These are phyloP conservation scores for Cydia pomonella DNA, from an alignment of 1,140 invertebrate species.

Conservation along the genomic window DNA sequence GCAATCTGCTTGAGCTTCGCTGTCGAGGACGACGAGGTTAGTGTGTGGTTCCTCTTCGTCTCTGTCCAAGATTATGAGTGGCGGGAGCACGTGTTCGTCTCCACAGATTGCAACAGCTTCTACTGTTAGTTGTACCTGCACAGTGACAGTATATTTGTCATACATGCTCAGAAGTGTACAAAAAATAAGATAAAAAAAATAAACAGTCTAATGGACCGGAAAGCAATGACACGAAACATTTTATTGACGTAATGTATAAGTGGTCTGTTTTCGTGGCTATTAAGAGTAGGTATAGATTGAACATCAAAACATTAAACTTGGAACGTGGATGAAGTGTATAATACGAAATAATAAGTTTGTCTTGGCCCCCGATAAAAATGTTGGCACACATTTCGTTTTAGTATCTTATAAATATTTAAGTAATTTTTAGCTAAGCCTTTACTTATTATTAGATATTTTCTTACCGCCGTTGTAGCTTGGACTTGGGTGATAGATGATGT, in stretches of 20 bases:
- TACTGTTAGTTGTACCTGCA: constrained; percentile 61
- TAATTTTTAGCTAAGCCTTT: too few relatives aligned
- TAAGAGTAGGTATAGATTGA: too few relatives aligned
- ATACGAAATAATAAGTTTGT: too few relatives aligned
- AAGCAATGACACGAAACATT: too few relatives aligned
- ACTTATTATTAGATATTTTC: constrained; percentile 19
- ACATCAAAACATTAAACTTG: too few relatives aligned
- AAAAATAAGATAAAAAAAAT: neutral
- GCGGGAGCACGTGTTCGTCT: constrained; percentile 52
- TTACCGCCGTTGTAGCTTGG: constrained; percentile 53
- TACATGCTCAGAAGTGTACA: neutral
- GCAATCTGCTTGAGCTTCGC: constrained; percentile 50
- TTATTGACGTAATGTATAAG: too few relatives aligned
- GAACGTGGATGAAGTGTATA: too few relatives aligned
- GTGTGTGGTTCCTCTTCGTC: constrained; percentile 66
- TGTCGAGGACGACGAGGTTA: constrained; percentile 60
- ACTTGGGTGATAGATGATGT: constrained; percentile 54
- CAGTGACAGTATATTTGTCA: constrained; percentile 26
- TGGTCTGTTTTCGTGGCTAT: too few relatives aligned
- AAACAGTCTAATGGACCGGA: too few relatives aligned
- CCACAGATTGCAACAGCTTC: constrained; percentile 50
- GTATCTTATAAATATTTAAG: neutral
- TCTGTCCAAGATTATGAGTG: constrained; percentile 65
- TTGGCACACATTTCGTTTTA: neutral
- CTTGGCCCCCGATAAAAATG: neutral